Evolutionary conservation across 37 sponge, comb jelly and placozoan species (phyloP).

Genomic region (Lycopodina hypogea): DNA sequence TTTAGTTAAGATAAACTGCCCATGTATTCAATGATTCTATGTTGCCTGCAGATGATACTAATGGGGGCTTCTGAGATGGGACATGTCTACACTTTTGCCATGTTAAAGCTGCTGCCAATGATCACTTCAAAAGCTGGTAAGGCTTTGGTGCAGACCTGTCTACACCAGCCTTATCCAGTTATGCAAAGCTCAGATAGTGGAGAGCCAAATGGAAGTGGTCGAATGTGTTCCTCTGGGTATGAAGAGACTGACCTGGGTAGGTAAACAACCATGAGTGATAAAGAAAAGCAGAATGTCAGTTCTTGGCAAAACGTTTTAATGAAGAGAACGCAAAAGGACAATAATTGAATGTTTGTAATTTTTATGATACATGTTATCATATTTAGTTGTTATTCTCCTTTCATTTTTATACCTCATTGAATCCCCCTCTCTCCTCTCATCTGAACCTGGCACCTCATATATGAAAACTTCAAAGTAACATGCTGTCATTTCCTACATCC

Average conservation of each 20-base stretch:
- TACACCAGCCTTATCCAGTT: slow-evolving; percentile 90
- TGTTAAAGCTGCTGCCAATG: slow-evolving; percentile 99
- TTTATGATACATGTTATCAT: too few species aligned
- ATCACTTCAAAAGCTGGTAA: slow-evolving; percentile 98
- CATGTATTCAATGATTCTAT: neutral
- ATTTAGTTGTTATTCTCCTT: too few species aligned
- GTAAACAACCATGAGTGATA: neutral
- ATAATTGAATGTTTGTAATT: too few species aligned
- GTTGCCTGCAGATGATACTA: slow-evolving; percentile 75
- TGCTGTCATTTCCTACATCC: neutral
- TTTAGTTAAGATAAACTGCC: too few species aligned
- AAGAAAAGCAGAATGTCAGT: too few species aligned
- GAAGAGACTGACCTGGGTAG: slow-evolving; percentile 89
- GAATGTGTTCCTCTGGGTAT: slow-evolving; percentile 89
- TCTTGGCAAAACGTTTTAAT: too few species aligned
- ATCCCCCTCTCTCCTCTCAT: too few species aligned
- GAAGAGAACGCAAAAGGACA: too few species aligned
- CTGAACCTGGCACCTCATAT: too few species aligned
- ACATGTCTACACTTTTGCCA: slow-evolving; percentile 99
- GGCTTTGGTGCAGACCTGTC: slow-evolving; percentile 98
- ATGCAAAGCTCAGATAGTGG: neutral
- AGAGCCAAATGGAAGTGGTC: slow-evolving; percentile 39
- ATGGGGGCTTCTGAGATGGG: slow-evolving; percentile 99
- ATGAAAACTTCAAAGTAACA: too few species aligned
- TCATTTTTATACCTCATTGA: too few species aligned